phyloP scores from a whole-genome alignment of 2,113 vertebrate species.

The Brachyistius frenatus region DNA sequence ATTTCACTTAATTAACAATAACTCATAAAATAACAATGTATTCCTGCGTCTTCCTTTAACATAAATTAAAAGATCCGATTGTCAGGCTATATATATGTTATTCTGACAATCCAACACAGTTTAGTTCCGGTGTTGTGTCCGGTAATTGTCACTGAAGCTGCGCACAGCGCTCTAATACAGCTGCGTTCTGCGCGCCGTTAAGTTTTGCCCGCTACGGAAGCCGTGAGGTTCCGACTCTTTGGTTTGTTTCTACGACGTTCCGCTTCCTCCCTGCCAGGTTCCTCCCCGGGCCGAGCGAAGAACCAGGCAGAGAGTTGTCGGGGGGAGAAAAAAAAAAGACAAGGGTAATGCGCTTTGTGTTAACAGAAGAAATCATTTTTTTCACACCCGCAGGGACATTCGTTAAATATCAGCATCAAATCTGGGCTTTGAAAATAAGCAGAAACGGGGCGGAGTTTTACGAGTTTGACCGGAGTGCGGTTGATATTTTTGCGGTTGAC shows the following conservation, averaged over 20 bases:
- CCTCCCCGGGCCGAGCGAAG: conserved; percentile 40
- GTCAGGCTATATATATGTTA: neutral
- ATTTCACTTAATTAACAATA: no score
- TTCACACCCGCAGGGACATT: neutral
- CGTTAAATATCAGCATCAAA: conserved; percentile 38
- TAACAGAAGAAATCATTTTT: neutral
- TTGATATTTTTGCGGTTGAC: conserved; percentile 48
- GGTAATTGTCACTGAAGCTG: neutral
- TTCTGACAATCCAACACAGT: conserved; percentile 19
- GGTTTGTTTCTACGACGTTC: conserved; percentile 41
- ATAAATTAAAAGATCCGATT: no score
- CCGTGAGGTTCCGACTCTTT: conserved; percentile 18
- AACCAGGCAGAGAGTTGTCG: neutral
- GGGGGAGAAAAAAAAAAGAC: neutral
- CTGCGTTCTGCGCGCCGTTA: conserved; percentile 31
- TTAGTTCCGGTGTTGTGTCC: neutral
- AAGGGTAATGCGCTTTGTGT: neutral
- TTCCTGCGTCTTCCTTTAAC: no score
- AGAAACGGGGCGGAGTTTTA: conserved; percentile 39
- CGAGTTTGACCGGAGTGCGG: conserved; percentile 24
- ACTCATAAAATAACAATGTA: no score
- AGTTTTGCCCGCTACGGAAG: conserved; percentile 55
- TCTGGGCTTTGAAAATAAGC: conserved; percentile 17
- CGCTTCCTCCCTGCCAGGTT: conserved; percentile 66
- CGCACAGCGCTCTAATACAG: neutral